A percentile compares a stretch with the other conserved stretches of the same genome.
phyloP scores from a whole-genome alignment of 2,888 invertebrate species.

The Hemicrepidius hirtus region DNA sequence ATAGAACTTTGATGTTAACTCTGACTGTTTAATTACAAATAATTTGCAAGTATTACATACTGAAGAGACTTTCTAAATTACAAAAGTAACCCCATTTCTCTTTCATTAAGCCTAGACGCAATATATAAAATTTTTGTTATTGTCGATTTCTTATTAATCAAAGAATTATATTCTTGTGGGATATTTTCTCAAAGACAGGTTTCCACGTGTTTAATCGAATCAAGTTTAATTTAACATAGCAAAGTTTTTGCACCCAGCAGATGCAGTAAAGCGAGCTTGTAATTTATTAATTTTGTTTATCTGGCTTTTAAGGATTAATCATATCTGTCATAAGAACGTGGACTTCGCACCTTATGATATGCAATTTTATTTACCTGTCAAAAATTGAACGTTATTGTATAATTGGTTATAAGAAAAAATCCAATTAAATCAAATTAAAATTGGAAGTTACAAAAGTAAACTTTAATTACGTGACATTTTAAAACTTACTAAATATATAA shows the following conservation, averaged over 20 bases:
- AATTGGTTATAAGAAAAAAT: no score
- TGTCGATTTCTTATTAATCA: no score
- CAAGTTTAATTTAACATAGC: slow-evolving; percentile 4
- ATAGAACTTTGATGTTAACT: slow-evolving; percentile 17
- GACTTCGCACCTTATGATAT: background rate
- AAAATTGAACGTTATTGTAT: no score
- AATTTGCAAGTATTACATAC: slow-evolving; percentile 11
- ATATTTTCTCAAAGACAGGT: slow-evolving; percentile 7
- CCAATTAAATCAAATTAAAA: no score
- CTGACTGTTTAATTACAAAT: slow-evolving; percentile 31
- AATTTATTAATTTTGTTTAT: slow-evolving; percentile 7
- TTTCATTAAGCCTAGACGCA: no score
- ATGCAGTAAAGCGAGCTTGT: background rate
- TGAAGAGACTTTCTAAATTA: slow-evolving; percentile 21
- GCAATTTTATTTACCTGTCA: background rate
- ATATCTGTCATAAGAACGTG: background rate
- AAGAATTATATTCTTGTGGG: no score
- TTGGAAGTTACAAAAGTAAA: no score
- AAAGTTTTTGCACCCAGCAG: slow-evolving; percentile 2
- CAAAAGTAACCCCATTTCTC: slow-evolving; percentile 3
- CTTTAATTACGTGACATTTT: no score
- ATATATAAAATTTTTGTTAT: no score
- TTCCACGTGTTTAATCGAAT: slow-evolving; percentile 9
- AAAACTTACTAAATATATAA: no score
- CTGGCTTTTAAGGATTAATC: slow-evolving; percentile 11